These are phyloP conservation scores for Troides oblongomaculatus DNA, from an alignment of 2,888 invertebrate genomes.

Conservation along the genomic window DNA sequence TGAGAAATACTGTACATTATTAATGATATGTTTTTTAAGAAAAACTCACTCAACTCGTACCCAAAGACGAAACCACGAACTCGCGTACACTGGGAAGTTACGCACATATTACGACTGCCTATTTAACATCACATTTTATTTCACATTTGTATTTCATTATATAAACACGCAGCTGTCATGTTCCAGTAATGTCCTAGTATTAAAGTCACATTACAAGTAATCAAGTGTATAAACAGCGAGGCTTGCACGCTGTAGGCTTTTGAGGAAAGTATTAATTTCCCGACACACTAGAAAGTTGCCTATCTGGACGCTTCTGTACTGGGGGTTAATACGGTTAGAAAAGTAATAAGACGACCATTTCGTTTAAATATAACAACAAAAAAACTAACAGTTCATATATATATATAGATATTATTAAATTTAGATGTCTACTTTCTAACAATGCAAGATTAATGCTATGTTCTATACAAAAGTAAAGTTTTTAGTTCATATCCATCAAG, in stretches of 20 bases:
- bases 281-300: constrained; percentile 58
- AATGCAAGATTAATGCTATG: too few relatives aligned
- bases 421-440: too few relatives aligned
- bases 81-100: neutral
- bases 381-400: neutral
- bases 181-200: constrained; percentile 20
- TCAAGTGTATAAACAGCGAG: constrained; percentile 14
- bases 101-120: neutral
- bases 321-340: constrained; percentile 23
- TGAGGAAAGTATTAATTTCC: constrained; percentile 63
- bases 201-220: constrained; percentile 21
- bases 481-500: too few relatives aligned
- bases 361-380: neutral
- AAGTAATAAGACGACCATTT: neutral
- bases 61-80: neutral
- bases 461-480: too few relatives aligned
- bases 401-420: too few relatives aligned
- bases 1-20: neutral
- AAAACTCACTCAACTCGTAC: neutral
- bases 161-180: constrained; percentile 7
- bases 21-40: neutral
- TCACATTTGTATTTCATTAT: constrained; percentile 8
- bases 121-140: constrained; percentile 8
- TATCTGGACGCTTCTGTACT: constrained; percentile 31
- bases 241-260: constrained; percentile 34